A percentile compares a stretch with the other conserved stretches of the same genome.
These are phyloP conservation scores for Magallana angulata DNA, from an alignment of 1,140 invertebrate genomes.

Conservation along the genomic window DNA sequence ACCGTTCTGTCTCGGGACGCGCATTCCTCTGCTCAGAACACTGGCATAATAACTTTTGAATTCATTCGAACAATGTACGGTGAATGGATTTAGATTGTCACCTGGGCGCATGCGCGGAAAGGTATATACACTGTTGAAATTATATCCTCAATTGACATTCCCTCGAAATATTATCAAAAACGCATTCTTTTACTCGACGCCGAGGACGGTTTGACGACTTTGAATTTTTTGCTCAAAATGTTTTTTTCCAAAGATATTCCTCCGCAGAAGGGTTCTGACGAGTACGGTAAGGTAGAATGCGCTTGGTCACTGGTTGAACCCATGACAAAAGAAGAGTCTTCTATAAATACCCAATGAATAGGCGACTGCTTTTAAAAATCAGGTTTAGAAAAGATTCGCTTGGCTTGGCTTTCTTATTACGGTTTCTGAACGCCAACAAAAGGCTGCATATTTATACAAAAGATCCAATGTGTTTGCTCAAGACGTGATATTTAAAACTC, in stretches of 20 bases:
- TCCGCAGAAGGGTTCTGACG: not conserved
- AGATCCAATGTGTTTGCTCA: constrained; percentile 11
- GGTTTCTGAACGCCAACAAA: constrained; percentile 35
- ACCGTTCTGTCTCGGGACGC: constrained; percentile 24
- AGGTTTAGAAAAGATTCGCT: constrained; percentile 37
- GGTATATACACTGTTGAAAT: constrained; percentile 28
- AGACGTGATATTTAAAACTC: constrained; percentile 30
- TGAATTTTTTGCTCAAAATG: too few relatives aligned
- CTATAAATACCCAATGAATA: constrained; percentile 26
- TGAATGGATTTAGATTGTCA: constrained; percentile 36
- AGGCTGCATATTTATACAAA: constrained; percentile 34
- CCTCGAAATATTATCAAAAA: not conserved
- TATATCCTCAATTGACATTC: constrained; percentile 4
- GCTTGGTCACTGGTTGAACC: constrained; percentile 12
- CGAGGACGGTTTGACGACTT: not conserved
- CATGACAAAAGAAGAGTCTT: constrained; percentile 23
- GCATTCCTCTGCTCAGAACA: constrained; percentile 17
- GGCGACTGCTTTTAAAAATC: constrained; percentile 30
- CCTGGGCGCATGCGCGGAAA: constrained; percentile 18
- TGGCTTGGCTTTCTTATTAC: constrained; percentile 27
- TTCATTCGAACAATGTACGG: constrained; percentile 37
- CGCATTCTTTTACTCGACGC: not conserved
- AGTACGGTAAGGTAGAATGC: not conserved
- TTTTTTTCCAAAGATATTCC: too few relatives aligned
- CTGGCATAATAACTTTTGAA: constrained; percentile 36